These are phyloP conservation scores for Babylonia areolata DNA, from an alignment of 1,140 invertebrate species.

Conservation along the genomic window DNA sequence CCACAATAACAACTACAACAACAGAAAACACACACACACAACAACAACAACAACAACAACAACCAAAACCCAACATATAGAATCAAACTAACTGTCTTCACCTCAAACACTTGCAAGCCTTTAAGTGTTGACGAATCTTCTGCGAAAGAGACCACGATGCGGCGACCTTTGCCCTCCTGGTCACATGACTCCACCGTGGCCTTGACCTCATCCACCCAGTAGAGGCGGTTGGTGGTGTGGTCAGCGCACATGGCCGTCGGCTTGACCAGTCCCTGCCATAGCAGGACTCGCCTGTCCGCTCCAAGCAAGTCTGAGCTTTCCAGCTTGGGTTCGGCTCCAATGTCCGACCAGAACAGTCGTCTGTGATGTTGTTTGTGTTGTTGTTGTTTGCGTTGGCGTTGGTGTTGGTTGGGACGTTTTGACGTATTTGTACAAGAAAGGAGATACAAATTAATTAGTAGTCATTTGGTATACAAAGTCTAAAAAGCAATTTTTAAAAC, in stretches of 20 bases:
- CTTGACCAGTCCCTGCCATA: constrained; percentile 93
- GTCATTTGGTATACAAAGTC: no score
- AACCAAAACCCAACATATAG: no score
- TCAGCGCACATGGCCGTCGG: constrained; percentile 77
- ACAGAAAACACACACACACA: no score
- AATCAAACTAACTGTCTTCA: background rate
- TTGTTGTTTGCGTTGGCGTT: no score
- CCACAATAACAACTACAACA: no score
- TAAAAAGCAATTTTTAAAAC: no score
- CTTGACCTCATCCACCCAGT: constrained; percentile 95
- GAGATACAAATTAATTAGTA: no score
- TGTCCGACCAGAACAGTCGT: constrained; percentile 83
- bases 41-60: no score
- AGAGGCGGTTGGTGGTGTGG: constrained; percentile 82
- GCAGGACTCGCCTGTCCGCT: constrained; percentile 83
- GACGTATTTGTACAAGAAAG: no score
- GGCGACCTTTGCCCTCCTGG: background rate
- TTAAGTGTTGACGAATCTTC: background rate
- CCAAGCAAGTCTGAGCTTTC: constrained; percentile 91
- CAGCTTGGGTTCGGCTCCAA: constrained; percentile 91
- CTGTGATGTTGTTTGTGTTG: no score
- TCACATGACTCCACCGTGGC: constrained; percentile 26
- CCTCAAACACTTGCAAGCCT: constrained; percentile 21
- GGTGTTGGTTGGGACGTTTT: no score
- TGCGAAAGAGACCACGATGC: background rate